Base-by-base conservation (phyloP, 2,888 invertebrate species). In the Dicyrtomina minuta region DNA sequence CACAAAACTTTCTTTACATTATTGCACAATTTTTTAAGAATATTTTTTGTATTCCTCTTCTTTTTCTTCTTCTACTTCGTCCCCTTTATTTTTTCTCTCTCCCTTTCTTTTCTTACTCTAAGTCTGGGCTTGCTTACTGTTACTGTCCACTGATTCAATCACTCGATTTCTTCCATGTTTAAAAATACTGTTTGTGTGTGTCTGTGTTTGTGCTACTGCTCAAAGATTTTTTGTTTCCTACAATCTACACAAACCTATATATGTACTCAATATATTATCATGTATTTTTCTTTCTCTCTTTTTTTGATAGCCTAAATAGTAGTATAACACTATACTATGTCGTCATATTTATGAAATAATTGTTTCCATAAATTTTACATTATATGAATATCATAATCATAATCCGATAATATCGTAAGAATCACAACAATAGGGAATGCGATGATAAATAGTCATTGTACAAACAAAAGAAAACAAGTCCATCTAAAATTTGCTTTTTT, bases 161-260 rank as follows among this genome's bases (percentile, higher is more conserved):
- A 58, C 6, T 41, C 41, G 8, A 33, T 33, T n/a, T 33, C 33
- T 3, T 33, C 33, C 33, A 33, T 33, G 33, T 33, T 64, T 51
- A 64, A 64, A 64, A 64, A 64, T 64, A 64, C 64, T 64, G 64
- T 53, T 27, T 62, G 27, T 62, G 49, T 62, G 46, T 62, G 62
- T 49, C 26, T 62, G 55, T 55, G 5, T 55, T 24, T 55, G 55
- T 26, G 24, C 24, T 26, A 55, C 26, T 26, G 55, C 55, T 55
- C 55, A 55, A 55, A 26, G 33, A 33, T 33, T 33, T 33, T 33
- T 6, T 33, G n/a, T n/a, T n/a, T n/a, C n/a, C 33, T 33, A 33
- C 33, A 33, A 55, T 8, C 55, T 55, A 55, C 24, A 55, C 26
- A 55, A 55, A 55, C 22, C 55, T 55, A 55, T n/a, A n/a, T n/a